Evolutionary conservation across 1,140 invertebrate genomes (phyloP), one percentile per base, ranked within the genome.

Genomic region (Macrotrachela quadricornifera): DNA sequence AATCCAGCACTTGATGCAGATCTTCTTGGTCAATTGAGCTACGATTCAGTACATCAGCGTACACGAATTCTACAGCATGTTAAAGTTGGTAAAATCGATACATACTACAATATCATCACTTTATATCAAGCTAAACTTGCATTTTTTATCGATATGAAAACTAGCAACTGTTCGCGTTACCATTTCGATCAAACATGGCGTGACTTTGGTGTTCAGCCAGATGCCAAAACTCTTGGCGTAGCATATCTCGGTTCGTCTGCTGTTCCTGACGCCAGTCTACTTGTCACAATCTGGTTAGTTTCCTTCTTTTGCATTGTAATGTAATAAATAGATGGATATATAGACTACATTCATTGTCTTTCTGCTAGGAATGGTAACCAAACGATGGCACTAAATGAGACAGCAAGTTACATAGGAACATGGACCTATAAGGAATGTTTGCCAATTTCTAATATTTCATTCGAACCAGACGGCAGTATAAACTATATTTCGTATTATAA

Each of bases 81-180:
- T 13, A 57, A 59, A 37, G 49, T 61, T 16, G 49, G 48, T 12
- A 48, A 56, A 17, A 38, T 51, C 11, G 38, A 51, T 12, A 54
- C 61, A 10, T 63, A 57, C 49, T 64, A 62, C 44, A 63, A 66
- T 53, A 56, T 57, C 9, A 50, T 66, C 0, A 64, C 61, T 50
- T 30, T 30, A 30, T 30, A 30, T 30, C 21, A 30, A 30, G 21
- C 21, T 30, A 30, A 30, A 30, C 21, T 30, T 30, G 21, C 2
- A 30, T 30, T 30, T 30, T 2, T 30, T 30, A 30, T 30, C 8
- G 21, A 30, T 30, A 30, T 30, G 21, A 30, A 30, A 30, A 30
- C 3, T 30, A 8, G 21, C 8, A 30, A 30, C 8, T 30, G 21
- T 30, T 30, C 21, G 8, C 21, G 21, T 30, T 30, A 4, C 21